Evolutionary conservation across 2,797 vertebrate genomes (phyloP).

Genomic region (Poecilia wingei): DNA sequence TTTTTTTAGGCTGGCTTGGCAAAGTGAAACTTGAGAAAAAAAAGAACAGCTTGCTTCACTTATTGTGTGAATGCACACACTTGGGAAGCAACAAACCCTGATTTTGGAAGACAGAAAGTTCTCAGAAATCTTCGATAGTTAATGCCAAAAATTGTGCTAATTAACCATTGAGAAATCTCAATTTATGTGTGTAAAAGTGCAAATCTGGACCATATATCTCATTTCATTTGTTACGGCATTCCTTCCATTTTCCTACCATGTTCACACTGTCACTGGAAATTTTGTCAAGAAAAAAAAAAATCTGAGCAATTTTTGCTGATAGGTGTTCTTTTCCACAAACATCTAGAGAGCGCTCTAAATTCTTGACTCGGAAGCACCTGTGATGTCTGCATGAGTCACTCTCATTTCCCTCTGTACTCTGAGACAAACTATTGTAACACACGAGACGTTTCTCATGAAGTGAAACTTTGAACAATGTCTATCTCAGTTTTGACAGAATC

Average conservation of each 20-base stretch:
- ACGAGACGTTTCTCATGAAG: conserved; percentile 4
- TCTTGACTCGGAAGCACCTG: conserved; percentile 31
- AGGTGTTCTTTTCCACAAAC: conserved; percentile 35
- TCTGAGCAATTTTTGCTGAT: conserved; percentile 49
- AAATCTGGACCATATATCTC: background rate
- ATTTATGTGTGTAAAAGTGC: conserved; percentile 30
- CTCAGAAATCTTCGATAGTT: background rate
- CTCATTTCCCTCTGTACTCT: conserved; percentile 7
- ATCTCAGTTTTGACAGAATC: conserved; percentile 29
- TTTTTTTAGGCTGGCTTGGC: conserved; percentile 41
- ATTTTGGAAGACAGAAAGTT: conserved; percentile 17
- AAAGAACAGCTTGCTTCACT: conserved; percentile 49
- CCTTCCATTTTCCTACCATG: conserved; percentile 8
- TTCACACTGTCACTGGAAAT: background rate
- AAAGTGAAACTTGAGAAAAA: conserved; percentile 29
- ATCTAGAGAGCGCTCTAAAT: conserved; percentile 21
- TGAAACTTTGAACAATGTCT: conserved; percentile 21
- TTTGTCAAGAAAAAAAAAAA: conserved; percentile 36
- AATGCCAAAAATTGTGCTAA: conserved; percentile 17
- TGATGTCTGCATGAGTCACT: conserved; percentile 47
- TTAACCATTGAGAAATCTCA: conserved; percentile 21
- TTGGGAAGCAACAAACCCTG: conserved; percentile 22
- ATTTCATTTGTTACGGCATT: background rate
- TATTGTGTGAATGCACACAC: conserved; percentile 17
- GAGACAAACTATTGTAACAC: background rate